A percentile compares a stretch with the other conserved stretches of the same genome.
Evolutionary conservation across 2,888 invertebrate species (phyloP).

Genomic region (Mylabris sibirica): DNA sequence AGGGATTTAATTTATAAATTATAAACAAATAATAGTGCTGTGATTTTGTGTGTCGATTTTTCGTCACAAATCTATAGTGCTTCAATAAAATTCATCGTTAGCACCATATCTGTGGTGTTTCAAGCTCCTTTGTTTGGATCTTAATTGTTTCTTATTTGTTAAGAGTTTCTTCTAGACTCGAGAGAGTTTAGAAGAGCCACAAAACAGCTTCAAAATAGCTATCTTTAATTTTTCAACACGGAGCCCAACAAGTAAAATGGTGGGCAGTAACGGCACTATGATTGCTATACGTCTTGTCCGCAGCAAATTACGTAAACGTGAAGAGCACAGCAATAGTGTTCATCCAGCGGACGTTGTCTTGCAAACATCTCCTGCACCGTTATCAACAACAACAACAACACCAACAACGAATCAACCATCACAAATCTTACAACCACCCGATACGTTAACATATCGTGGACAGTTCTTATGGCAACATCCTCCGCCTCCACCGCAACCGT

Average conservation of each 20-base stretch:
- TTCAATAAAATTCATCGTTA: not conserved
- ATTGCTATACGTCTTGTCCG: slow-evolving; percentile 90
- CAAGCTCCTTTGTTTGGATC: too few relatives aligned
- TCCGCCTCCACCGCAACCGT: slow-evolving; percentile 74
- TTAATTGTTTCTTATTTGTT: slow-evolving; percentile 18
- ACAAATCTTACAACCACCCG: slow-evolving; percentile 57
- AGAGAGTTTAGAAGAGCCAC: slow-evolving; percentile 42
- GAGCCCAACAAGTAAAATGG: slow-evolving; percentile 68
- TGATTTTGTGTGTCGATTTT: slow-evolving; percentile 25
- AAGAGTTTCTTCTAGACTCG: slow-evolving; percentile 40
- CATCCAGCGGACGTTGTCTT: slow-evolving; percentile 73
- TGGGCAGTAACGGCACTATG: slow-evolving; percentile 86
- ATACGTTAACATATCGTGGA: slow-evolving; percentile 71
- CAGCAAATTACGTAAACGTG: slow-evolving; percentile 87
- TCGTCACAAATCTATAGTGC: slow-evolving; percentile 8
- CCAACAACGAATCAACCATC: slow-evolving; percentile 45
- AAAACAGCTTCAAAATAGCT: slow-evolving; percentile 57
- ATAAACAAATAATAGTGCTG: slow-evolving; percentile 18
- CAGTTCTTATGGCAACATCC: slow-evolving; percentile 86
- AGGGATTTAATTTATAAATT: slow-evolving; percentile 21
- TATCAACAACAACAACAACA: slow-evolving; percentile 50
- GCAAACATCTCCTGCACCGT: slow-evolving; percentile 63
- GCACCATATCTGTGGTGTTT: slow-evolving; percentile 15
- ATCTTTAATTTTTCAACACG: slow-evolving; percentile 56
- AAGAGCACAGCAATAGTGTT: slow-evolving; percentile 77